Base-by-base conservation (phyloP, 2,113 vertebrate genomes). In the Physeter macrocephalus region DNA sequence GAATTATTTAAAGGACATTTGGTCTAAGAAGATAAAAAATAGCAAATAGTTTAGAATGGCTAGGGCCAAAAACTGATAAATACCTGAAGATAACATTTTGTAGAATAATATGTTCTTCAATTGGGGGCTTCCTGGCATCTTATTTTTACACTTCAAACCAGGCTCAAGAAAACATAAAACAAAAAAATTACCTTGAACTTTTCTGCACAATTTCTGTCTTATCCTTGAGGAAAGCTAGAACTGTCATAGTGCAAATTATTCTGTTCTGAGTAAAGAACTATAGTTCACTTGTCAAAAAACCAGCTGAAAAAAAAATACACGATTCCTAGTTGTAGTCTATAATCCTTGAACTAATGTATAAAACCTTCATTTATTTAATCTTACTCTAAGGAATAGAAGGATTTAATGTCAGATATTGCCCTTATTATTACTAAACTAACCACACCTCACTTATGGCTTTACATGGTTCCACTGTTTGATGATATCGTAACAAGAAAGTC, bases 151-250 rank as follows among this genome's bases (percentile, higher is more conserved):
- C 85, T 97, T 96, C 90, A 95, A 90, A 95, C 97, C 78, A 94
- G 67, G 67, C 86, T 97, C 82, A 95, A 94, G 74, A 86, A 93
- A 97, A 98, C 89, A 97, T 86, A 69, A 91, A 97, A 97, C 46
- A 90, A 74, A 89, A 97, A 96, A 88, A 90, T 93, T 96, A 95
- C 95, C 98, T 98, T 98, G 97, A 98, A 97, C 95, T 97, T 97
- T 95, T 86, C 87, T 87, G 62, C 25, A 93, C 49, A 96, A 85
- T 84, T 89, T 93, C 91, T 90, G 52, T 81, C 64, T 94, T 90
- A 95, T 95, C 88, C 74, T 92, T 94, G 86, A 75, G 23, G n/a
- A 96, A 96, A 95, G 52, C 27, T 86, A 39, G 52, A 97, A 82
- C 31, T 69, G 27, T 66, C 88, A 94, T 20, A 81, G 52, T 84